Evolutionary conservation across 2,797 vertebrate genomes (phyloP).

Genomic region (Squalus acanthias): DNA sequence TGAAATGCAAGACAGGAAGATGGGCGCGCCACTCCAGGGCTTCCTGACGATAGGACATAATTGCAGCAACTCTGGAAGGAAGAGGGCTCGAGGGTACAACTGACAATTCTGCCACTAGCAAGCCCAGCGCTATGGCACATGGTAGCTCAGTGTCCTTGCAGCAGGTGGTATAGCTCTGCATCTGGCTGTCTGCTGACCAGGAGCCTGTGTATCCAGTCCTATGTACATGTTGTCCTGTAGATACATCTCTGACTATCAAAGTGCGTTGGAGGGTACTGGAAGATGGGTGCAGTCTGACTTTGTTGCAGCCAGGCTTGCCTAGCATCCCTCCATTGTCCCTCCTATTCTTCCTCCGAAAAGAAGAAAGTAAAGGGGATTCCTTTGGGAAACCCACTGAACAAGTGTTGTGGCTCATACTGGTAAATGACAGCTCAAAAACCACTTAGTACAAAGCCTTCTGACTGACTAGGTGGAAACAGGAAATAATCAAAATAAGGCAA

Average conservation of each 20-base stretch:
- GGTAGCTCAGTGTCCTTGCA: not conserved
- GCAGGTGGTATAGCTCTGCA: not conserved
- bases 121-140: not conserved
- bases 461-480: not conserved
- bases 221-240: not conserved
- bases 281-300: not conserved
- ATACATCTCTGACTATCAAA: not conserved
- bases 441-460: not conserved
- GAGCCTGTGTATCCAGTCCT: not conserved
- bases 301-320: not conserved
- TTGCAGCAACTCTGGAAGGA: not conserved
- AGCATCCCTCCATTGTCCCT: not conserved
- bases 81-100: not conserved
- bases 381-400: not conserved
- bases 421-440: not conserved
- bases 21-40: not conserved
- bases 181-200: not conserved
- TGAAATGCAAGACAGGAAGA: not conserved
- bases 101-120: not conserved
- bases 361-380: not conserved
- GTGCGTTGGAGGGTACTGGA: not conserved
- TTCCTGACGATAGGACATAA: not conserved
- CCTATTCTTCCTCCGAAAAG: not conserved
- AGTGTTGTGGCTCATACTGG: not conserved
- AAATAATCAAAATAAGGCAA: not conserved